A percentile compares a stretch with the other conserved stretches of the same genome.
Conservation (phyloP, 2,888 invertebrate genomes). For the Anthrax anthrax region DNA sequence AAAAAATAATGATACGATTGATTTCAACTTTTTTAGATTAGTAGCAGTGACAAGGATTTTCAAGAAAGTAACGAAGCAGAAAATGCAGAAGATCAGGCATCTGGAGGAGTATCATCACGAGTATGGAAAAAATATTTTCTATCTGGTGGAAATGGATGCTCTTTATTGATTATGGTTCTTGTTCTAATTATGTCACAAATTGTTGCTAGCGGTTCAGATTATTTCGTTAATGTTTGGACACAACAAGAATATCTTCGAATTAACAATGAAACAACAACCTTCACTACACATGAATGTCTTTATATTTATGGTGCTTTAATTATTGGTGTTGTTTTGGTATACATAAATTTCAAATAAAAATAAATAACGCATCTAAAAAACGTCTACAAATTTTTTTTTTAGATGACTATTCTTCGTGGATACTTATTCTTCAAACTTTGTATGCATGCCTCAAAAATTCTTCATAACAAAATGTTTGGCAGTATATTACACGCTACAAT, state of each 20-base stretch:
- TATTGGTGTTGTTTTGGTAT: slow-evolving; percentile 26
- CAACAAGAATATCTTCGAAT: slow-evolving; percentile 29
- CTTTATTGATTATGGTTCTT: slow-evolving; percentile 34
- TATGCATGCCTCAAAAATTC: slow-evolving; percentile 56
- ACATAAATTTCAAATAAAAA: slow-evolving; percentile 1
- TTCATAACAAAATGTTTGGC: slow-evolving; percentile 77
- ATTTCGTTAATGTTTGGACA: slow-evolving; percentile 46
- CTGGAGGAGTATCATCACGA: slow-evolving; percentile 30
- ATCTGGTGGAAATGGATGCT: slow-evolving; percentile 37
- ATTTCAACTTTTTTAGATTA: background rate
- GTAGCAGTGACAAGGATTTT: slow-evolving; percentile 1
- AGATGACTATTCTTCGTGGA: slow-evolving; percentile 43
- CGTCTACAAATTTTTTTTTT: background rate
- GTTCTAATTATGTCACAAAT: slow-evolving; percentile 41
- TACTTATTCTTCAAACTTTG: slow-evolving; percentile 59
- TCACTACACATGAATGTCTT: slow-evolving; percentile 28
- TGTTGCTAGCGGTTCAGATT: slow-evolving; percentile 44
- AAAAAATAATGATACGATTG: background rate
- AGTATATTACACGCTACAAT: slow-evolving; percentile 62
- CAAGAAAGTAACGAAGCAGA: slow-evolving; percentile 16
- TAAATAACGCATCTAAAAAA: no score
- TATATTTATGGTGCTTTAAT: slow-evolving; percentile 31
- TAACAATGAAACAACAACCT: slow-evolving; percentile 20
- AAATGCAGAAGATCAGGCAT: slow-evolving; percentile 30
- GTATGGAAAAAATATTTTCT: slow-evolving; percentile 36